Base-by-base conservation (phyloP, 23 tunicate genomes). In the Trididemnum clinides region DNA sequence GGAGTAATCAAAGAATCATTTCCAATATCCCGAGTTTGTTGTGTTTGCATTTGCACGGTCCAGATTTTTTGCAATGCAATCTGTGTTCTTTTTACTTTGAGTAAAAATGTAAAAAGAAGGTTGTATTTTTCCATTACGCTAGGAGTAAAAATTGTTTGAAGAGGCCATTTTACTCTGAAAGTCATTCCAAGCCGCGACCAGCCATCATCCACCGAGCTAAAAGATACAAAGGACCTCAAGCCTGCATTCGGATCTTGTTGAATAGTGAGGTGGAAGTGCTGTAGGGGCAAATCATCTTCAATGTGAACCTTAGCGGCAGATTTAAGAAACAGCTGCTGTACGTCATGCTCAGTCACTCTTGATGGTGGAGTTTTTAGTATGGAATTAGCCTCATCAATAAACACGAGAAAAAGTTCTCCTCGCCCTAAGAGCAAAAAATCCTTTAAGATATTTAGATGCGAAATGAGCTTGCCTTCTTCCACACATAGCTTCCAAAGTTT, bases 401-500 rank as follows among this genome's bases (percentile, higher is more conserved):
- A 88, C 12, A 77, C 89, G 39, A 89, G 82, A 85, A 82, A 94
- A 0, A 94, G 77, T 71, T 94, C 98, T 10, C 98, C 98, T 7
- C 92, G 84, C 27, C 98, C 98, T 34, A 94, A 85, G 69, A 94
- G 57, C 39, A 66, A 89, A 57, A 89, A 94, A 54, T 94, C 98
- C 66, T 94, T 94, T 15, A 94, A 34, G 90, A 89, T 94, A 50
- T 77, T 71, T 25, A 94, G 38, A 34, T 85, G 66, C 0, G 93
- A 89, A 0, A 88, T 87, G 28, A 94, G 86, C 37, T 94, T 81
- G 3, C 95, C 98, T 62, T 86, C 64, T 30, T 90, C 94, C 26
- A 94, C 94, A 51, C 98, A 94, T n/a, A 94, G 64, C 25, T 75
- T 73, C 98, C 98, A 94, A 12, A 94, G 44, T 39, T 94, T 90